Base-by-base conservation (phyloP, 1,140 invertebrate species). In the Ericerus pela region DNA sequence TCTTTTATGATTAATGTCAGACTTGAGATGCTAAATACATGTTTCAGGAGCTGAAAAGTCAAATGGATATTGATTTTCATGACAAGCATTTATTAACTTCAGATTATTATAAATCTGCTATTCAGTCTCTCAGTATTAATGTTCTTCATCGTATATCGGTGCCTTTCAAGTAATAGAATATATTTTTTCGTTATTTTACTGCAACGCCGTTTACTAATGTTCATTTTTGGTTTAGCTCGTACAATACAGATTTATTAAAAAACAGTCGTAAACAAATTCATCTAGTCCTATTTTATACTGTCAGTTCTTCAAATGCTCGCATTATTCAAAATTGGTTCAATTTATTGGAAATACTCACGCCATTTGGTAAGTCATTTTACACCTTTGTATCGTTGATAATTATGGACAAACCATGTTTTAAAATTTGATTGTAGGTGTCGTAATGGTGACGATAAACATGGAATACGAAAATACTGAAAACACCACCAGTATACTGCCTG, bases 311-410 rank as follows among this genome's bases (percentile, higher is more conserved):
- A 6, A 47, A 24, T 47, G 14, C 41, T 22, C 41, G 20, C 8
- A 24, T 47, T 3, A 47, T 47, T 22, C 41, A 47, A 18, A 24
- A 47, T 10, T 47, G 41, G 41, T 47, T 47, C 14, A 47, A 47
- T 47, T 14, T 47, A 24, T 47, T 47, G 41, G 41, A 47, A 47
- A 47, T 47, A 24, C 41, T 47, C 12, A 47, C 41, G 14, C 41
- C 41, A 2, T 47, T 47, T 10, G 41, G 41, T 47, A 47, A 47
- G 16, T 10, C 16, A 41, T 5, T 6, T 41, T 16, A 41, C 5
- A 18, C 20, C 6, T 41, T 6, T 16, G 16, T 33, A n/a, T 33
- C n/a, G 8, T 33, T 33, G 8, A 33, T 33, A 33, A 33, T n/a
- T 33, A n/a, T n/a, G n/a, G n/a, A n/a, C n/a, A n/a, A n/a, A n/a